phyloP scores from a whole-genome alignment of 1,140 invertebrate genomes.

The Drosophila pandora region DNA sequence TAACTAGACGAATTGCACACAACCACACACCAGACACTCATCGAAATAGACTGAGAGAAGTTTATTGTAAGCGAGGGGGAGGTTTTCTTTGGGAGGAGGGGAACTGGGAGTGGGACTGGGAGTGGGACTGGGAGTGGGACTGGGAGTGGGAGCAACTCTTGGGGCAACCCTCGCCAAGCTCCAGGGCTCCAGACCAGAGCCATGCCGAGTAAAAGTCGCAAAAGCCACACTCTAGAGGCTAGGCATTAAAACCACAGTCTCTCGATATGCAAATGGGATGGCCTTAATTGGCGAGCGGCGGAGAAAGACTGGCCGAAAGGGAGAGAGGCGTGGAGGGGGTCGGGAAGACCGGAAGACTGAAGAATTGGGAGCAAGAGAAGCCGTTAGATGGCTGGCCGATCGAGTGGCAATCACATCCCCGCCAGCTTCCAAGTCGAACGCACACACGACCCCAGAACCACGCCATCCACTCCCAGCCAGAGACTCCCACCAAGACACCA shows the following conservation, averaged over 20 bases:
- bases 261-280: slow-evolving; percentile 58
- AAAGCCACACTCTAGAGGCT: background rate
- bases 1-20: slow-evolving; percentile 78
- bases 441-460: background rate
- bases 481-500: background rate
- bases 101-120: too few species aligned
- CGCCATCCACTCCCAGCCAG: too few species aligned
- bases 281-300: slow-evolving; percentile 21
- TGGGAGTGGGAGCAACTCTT: background rate
- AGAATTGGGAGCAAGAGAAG: slow-evolving; percentile 33
- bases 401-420: slow-evolving; percentile 29
- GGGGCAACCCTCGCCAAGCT: background rate
- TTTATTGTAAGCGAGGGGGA: slow-evolving; percentile 46
- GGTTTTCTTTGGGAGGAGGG: background rate
- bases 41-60: slow-evolving; percentile 74
- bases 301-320: background rate
- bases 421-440: slow-evolving; percentile 29
- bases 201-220: slow-evolving; percentile 63
- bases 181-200: background rate
- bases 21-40: slow-evolving; percentile 32
- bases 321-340: background rate
- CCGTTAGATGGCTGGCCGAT: slow-evolving; percentile 29
- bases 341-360: slow-evolving; percentile 1
- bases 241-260: background rate
- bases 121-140: slow-evolving; percentile 3